Evolutionary conservation across 1,140 invertebrate species (phyloP), one percentile per base, ranked within the genome.

Genomic region (Kradibia gibbosae): DNA sequence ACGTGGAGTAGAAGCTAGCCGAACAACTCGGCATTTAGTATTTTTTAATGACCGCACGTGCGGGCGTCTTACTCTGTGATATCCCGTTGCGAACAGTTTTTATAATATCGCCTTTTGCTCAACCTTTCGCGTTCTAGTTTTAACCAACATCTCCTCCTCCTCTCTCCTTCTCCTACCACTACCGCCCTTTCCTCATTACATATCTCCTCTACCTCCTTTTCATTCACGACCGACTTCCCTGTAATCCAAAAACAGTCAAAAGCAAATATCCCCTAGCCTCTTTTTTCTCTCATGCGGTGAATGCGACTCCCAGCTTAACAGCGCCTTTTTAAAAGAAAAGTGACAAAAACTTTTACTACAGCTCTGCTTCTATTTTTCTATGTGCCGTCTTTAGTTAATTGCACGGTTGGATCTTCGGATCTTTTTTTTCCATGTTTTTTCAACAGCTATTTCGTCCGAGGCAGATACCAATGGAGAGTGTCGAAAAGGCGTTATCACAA

Each of bases 41-140:
- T 39, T 67, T 67, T n/a, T 67, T 67, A 67, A 67, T 67, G 62
- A 39, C 22, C 70, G 70, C 70, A 31, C 70, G 42, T 31, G 70
- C 10, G 20, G 34, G n/a, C 50, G 15, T 20, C 3, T 53, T 20
- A 3, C 50, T 20, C 3, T 53, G 5, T 17, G 3, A 8, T 11
- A 5, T 17, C 50, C 5, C 17, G 15, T 4, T 36, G 11, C 2
- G 31, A 39, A 5, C 20, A 28, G 1, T 0, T 36, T 39, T 67
- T 39, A 34, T 67, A 39, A 67, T 67, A n/a, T 67, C 36, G 34
- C 34, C 34, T 67, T 39, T 65, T 15, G 1, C 20, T 22, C 36
- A 3, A n/a, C n/a, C 17, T n/a, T 15, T 3, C 34, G 25, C 62
- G 62, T 67, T 20, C 62, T 11, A 15, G 4, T 67, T 67, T n/a